Percentiles rank a stretch among this genome's conserved stretches.
These are phyloP conservation scores for Clarias pachynema DNA, from an alignment of 2,797 vertebrate species.

Conservation along the genomic window DNA sequence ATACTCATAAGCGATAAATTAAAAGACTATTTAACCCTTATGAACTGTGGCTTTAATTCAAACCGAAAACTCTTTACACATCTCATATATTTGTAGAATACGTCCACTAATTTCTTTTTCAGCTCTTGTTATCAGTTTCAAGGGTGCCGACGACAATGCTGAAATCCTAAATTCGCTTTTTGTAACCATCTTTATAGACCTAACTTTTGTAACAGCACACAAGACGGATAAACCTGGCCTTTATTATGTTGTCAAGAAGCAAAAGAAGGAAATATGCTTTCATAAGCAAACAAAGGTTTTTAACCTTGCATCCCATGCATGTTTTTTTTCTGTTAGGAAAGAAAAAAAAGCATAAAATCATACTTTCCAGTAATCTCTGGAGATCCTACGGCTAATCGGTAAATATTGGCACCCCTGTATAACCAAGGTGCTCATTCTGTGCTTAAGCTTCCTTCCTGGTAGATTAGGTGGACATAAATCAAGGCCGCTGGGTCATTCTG, in stretches of 20 bases:
- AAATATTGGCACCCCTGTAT: neutral
- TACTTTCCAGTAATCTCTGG: neutral
- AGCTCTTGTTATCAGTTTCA: neutral
- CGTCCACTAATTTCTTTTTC: neutral
- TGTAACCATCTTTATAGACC: neutral
- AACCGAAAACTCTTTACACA: neutral
- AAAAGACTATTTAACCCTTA: constrained; percentile 1
- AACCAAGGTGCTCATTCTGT: neutral
- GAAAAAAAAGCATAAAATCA: neutral
- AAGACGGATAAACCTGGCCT: neutral
- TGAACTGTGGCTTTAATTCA: neutral
- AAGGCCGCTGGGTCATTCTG: neutral
- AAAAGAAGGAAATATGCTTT: neutral
- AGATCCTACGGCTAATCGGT: neutral
- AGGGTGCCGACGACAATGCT: neutral
- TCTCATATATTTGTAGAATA: neutral
- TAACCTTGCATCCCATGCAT: neutral
- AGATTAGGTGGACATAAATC: neutral
- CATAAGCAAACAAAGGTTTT: neutral
- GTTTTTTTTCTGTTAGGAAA: neutral
- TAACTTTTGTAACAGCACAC: too few relatives aligned
- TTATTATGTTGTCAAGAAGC: neutral
- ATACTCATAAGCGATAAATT: neutral
- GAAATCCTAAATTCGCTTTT: neutral
- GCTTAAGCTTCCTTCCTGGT: neutral